A percentile compares a stretch with the other conserved stretches of the same genome.
These are phyloP conservation scores for Lydus trimaculatus DNA, from an alignment of 2,888 invertebrate genomes.

Conservation along the genomic window DNA sequence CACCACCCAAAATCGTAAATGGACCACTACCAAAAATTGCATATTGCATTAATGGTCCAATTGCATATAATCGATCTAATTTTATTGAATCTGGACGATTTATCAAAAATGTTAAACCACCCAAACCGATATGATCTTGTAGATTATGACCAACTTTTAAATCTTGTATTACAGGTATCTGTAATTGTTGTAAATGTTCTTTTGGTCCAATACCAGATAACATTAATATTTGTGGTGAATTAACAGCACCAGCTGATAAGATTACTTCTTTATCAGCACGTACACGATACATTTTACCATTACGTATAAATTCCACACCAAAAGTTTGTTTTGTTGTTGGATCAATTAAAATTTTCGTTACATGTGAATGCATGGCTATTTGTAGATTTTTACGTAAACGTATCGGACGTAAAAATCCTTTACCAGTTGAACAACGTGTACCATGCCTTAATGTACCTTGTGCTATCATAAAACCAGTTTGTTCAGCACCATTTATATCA, in stretches of 20 bases:
- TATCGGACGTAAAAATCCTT: constrained; percentile 85
- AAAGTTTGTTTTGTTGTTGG: constrained; percentile 78
- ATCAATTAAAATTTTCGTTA: constrained; percentile 77
- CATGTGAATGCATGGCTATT: constrained; percentile 83
- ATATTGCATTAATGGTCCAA: constrained; percentile 82
- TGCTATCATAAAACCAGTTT: constrained; percentile 89
- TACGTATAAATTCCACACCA: constrained; percentile 82
- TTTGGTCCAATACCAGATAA: constrained; percentile 87
- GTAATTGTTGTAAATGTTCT: constrained; percentile 73
- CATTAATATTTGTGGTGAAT: constrained; percentile 94
- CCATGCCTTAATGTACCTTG: constrained; percentile 82
- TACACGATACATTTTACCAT: constrained; percentile 75
- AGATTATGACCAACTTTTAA: constrained; percentile 85
- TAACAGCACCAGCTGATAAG: constrained; percentile 89
- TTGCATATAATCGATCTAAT: constrained; percentile 78
- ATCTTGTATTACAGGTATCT: constrained; percentile 82
- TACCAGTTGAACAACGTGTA: constrained; percentile 86
- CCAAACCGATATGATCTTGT: constrained; percentile 88
- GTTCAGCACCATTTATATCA: constrained; percentile 86
- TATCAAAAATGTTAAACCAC: constrained; percentile 83
- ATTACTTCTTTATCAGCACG: constrained; percentile 86
- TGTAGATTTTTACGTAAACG: constrained; percentile 83
- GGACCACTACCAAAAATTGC: constrained; percentile 85
- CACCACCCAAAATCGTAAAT: constrained; percentile 80
- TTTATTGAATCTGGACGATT: constrained; percentile 82